These are phyloP conservation scores for Dicentrarchus labrax DNA, from an alignment of 2,113 vertebrate genomes.

Conservation along the genomic window DNA sequence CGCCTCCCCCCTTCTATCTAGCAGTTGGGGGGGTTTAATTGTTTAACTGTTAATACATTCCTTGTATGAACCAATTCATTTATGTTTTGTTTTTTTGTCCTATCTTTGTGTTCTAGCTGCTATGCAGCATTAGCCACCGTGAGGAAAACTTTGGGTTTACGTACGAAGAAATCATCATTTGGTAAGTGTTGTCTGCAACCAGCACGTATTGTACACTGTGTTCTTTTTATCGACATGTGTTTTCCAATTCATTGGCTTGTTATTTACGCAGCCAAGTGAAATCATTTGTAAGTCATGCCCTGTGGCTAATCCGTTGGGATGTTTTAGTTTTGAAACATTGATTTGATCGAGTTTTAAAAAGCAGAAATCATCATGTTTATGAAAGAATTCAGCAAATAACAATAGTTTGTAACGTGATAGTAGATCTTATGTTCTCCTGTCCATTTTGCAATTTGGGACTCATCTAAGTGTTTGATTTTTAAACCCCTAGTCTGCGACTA, in stretches of 20 bases:
- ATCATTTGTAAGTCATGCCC: background rate
- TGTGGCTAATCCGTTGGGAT: background rate
- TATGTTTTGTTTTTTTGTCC: background rate
- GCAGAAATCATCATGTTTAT: background rate
- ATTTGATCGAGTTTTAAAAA: background rate
- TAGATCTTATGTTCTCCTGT: background rate
- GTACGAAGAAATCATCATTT: slow-evolving; percentile 98
- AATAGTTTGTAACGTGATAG: background rate
- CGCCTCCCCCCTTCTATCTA: too few species aligned
- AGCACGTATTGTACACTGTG: background rate
- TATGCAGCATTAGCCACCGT: slow-evolving; percentile 93
- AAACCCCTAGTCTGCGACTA: slow-evolving; percentile 89
- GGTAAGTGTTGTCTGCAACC: slow-evolving; percentile 85
- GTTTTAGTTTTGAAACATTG: background rate
- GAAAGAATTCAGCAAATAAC: background rate
- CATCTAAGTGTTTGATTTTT: slow-evolving; percentile 15
- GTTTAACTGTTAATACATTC: background rate
- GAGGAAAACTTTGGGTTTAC: slow-evolving; percentile 97
- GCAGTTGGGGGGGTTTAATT: too few species aligned
- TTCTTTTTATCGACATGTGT: background rate
- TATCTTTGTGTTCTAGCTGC: slow-evolving; percentile 87
- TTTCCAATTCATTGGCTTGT: background rate
- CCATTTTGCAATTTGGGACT: background rate
- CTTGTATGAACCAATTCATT: background rate
- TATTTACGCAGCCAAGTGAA: background rate